A percentile compares a stretch with the other conserved stretches of the same genome.
These are phyloP conservation scores for Polyommatus icarus DNA, from an alignment of 2,888 invertebrate genomes.

Conservation along the genomic window DNA sequence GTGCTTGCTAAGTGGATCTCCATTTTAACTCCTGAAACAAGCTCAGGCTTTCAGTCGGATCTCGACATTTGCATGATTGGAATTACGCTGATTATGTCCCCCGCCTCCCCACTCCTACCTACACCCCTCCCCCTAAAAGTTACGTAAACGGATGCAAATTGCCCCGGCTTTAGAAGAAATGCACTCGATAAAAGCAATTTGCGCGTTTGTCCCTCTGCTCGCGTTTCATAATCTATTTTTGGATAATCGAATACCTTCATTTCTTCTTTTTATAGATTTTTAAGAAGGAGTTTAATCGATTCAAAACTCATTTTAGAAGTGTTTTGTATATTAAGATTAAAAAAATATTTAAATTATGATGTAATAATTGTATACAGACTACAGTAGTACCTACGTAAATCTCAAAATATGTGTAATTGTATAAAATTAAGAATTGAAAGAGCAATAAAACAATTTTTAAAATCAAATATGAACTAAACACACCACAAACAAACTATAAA, in stretches of 20 bases:
- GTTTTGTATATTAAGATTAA: too few species aligned
- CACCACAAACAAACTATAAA: too few species aligned
- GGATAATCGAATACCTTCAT: not conserved
- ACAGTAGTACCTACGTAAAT: too few species aligned
- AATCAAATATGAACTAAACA: too few species aligned
- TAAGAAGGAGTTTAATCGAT: too few species aligned
- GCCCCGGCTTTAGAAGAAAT: constrained; percentile 47
- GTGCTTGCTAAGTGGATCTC: constrained; percentile 79
- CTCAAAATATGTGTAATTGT: too few species aligned
- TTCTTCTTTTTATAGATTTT: not conserved
- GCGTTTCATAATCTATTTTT: not conserved
- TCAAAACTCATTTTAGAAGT: too few species aligned
- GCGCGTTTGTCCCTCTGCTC: not conserved
- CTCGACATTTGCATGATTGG: constrained; percentile 80
- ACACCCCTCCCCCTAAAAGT: constrained; percentile 54
- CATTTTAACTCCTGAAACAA: constrained; percentile 81
- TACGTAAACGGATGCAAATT: constrained; percentile 72
- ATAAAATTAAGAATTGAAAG: too few species aligned
- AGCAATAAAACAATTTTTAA: too few species aligned
- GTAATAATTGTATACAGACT: too few species aligned
- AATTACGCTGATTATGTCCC: constrained; percentile 76
- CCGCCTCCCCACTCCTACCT: constrained; percentile 44
- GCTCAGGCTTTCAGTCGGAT: constrained; percentile 79
- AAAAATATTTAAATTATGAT: too few species aligned
- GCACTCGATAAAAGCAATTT: constrained; percentile 45